These are phyloP conservation scores for Tribolium castaneum DNA, from an alignment of 1,140 invertebrate species.

Conservation along the genomic window DNA sequence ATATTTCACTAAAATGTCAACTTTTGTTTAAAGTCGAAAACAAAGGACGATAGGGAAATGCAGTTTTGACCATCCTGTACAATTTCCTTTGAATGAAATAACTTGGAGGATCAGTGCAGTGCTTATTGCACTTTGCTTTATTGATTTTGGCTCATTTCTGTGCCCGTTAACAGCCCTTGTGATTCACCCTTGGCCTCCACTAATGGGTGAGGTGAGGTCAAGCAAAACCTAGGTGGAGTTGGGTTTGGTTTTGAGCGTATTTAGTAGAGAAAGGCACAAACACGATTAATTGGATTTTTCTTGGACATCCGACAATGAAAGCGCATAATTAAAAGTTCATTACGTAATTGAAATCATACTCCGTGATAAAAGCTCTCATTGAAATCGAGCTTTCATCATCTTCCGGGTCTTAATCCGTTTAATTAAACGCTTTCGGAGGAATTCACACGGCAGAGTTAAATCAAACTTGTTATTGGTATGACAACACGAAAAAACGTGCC, in stretches of 20 bases:
- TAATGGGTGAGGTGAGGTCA: neutral
- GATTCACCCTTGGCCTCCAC: neutral
- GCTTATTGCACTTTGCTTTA: too few species aligned
- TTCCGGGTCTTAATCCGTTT: neutral
- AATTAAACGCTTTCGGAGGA: constrained; percentile 12
- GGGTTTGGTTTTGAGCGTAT: neutral
- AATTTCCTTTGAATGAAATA: too few species aligned
- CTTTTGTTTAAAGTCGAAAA: too few species aligned
- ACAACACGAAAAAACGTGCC: neutral
- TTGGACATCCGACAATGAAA: constrained; percentile 14
- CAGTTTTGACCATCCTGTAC: too few species aligned
- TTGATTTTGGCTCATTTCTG: neutral
- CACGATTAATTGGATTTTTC: constrained; percentile 1
- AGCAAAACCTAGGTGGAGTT: neutral
- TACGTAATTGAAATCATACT: neutral
- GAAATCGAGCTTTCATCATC: neutral
- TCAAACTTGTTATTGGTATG: constrained; percentile 7
- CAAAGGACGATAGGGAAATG: too few species aligned
- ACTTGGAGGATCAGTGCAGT: too few species aligned
- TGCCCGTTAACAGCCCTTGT: neutral
- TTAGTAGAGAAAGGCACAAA: neutral
- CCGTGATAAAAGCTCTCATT: neutral
- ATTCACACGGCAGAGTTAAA: neutral
- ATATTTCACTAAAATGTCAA: too few species aligned
- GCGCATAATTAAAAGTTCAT: constrained; percentile 14